Conservation (phyloP, 2,113 vertebrate species). For the Pelecanus crispus region DNA sequence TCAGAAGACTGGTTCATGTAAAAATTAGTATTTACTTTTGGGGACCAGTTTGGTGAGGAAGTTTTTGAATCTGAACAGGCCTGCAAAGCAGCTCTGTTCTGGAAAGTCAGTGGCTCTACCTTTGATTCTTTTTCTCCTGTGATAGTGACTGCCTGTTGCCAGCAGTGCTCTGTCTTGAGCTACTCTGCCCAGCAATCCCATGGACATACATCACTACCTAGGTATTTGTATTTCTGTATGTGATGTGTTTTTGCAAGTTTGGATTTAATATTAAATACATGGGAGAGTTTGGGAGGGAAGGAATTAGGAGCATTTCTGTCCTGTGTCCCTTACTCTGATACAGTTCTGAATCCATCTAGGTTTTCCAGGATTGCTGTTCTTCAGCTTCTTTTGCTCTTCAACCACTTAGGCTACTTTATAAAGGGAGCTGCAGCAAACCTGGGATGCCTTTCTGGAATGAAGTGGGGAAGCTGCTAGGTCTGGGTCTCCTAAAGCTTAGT, state of each 20-base stretch:
- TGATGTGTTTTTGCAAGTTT: neutral
- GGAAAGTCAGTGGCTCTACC: neutral
- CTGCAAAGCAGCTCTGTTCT: neutral
- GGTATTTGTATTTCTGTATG: neutral
- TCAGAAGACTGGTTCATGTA: neutral
- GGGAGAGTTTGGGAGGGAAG: neutral
- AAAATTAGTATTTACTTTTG: neutral
- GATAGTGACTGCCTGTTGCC: neutral
- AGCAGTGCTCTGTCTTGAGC: neutral
- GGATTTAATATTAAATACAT: fast-evolving
- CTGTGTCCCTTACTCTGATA: neutral
- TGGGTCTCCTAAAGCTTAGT: neutral
- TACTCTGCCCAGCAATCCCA: neutral
- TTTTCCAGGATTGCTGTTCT: neutral
- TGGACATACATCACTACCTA: fast-evolving
- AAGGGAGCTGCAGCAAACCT: neutral
- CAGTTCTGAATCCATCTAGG: neutral
- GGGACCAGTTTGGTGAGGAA: neutral
- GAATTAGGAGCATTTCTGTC: neutral
- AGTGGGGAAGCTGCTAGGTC: neutral
- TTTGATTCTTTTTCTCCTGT: neutral
- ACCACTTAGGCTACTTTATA: neutral
- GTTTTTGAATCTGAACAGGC: neutral
- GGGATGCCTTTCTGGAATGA: neutral
- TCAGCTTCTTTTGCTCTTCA: neutral